These are phyloP conservation scores for Columba janthina DNA, from an alignment of 2,113 vertebrate genomes.

Conservation along the genomic window DNA sequence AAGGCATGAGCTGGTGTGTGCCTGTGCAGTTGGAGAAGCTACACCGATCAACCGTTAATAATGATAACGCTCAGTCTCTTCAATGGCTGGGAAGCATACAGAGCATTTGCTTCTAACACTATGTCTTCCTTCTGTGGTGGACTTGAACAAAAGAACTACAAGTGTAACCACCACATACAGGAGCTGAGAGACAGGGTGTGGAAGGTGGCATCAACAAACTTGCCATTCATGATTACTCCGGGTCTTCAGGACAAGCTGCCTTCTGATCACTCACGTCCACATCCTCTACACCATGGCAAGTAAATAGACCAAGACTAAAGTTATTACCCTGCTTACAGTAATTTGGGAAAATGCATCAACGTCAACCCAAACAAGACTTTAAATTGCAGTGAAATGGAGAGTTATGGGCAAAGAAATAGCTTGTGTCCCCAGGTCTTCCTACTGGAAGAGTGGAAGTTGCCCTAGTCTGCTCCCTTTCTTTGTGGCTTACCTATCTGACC, in stretches of 20 bases:
- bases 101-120: background rate
- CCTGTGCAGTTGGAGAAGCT: background rate
- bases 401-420: background rate
- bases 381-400: background rate
- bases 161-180: background rate
- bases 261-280: background rate
- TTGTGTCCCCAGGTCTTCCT: background rate
- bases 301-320: background rate
- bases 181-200: background rate
- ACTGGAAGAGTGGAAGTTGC: background rate
- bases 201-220: background rate
- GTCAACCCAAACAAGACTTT: background rate
- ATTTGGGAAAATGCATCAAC: background rate
- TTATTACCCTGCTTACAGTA: background rate
- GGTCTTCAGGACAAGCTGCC: background rate
- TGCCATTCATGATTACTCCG: background rate
- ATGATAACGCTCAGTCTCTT: background rate
- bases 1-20: background rate
- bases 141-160: background rate
- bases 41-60: background rate
- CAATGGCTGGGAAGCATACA: background rate
- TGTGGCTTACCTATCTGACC: background rate
- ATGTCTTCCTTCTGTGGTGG: background rate
- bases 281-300: background rate
- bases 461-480: background rate